Evolutionary conservation across 1,140 invertebrate genomes (phyloP).

Genomic region (Ruditapes philippinarum): DNA sequence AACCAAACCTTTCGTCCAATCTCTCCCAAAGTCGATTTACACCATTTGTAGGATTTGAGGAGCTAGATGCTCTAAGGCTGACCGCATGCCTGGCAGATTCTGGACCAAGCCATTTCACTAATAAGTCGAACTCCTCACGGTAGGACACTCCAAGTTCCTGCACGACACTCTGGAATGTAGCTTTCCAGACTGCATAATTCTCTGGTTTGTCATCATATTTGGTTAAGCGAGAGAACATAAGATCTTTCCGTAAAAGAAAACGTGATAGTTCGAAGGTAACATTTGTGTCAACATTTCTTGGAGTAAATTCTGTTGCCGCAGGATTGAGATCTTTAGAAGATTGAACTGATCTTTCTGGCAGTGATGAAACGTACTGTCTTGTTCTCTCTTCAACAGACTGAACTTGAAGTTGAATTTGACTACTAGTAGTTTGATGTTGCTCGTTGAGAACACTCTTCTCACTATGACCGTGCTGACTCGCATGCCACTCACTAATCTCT

Average conservation of each 20-base stretch:
- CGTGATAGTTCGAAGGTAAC: background rate
- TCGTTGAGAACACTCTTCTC: too few species aligned
- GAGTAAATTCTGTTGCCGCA: background rate
- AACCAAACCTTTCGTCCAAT: conserved; percentile 8
- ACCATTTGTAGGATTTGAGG: background rate
- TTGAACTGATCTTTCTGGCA: too few species aligned
- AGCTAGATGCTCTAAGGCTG: background rate
- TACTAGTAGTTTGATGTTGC: too few species aligned
- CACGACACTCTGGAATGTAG: background rate
- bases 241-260: conserved; percentile 30
- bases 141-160: background rate
- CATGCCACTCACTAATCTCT: too few species aligned
- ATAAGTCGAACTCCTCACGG: conserved; percentile 4
- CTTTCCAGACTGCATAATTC: conserved; percentile 15
- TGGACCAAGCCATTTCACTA: conserved; percentile 26
- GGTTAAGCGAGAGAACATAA: conserved; percentile 8
- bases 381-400: too few species aligned
- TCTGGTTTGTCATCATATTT: conserved; percentile 8
- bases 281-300: background rate
- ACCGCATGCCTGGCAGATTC: background rate
- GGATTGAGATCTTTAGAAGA: background rate
- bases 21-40: conserved; percentile 4
- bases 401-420: too few species aligned
- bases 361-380: too few species aligned
- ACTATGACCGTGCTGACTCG: too few species aligned